Evolutionary conservation across 2,113 vertebrate species (phyloP).

Genomic region (Saccopteryx bilineata): DNA sequence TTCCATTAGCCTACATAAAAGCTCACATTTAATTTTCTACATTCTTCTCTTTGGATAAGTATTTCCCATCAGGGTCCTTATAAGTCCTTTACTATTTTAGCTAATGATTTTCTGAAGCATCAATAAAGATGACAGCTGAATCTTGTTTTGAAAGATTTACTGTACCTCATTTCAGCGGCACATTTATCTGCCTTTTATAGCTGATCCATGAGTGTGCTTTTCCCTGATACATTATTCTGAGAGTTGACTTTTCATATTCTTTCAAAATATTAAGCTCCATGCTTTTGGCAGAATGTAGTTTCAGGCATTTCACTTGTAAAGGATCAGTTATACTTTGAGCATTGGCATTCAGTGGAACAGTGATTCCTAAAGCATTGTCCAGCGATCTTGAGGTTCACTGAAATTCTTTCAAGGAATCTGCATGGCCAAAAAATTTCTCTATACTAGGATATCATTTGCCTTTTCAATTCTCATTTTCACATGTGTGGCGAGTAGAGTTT

Average conservation of each 20-base stretch:
- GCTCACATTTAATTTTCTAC: neutral
- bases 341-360: neutral
- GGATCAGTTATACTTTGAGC: neutral
- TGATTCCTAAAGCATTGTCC: neutral
- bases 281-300: neutral
- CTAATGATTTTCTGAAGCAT: conserved; percentile 35
- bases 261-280: conserved; percentile 22
- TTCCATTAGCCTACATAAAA: neutral
- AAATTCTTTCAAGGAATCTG: neutral
- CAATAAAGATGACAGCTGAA: conserved; percentile 1
- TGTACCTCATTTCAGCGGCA: conserved; percentile 40
- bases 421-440: neutral
- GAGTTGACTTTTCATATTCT: conserved; percentile 15
- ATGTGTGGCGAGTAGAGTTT: neutral
- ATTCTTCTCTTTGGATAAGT: conserved; percentile 17
- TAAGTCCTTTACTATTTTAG: conserved; percentile 1
- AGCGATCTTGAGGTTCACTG: neutral
- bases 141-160: conserved; percentile 58
- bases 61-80: neutral
- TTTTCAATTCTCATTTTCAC: neutral
- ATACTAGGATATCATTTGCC: neutral
- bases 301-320: neutral
- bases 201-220: conserved; percentile 2
- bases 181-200: conserved; percentile 47
- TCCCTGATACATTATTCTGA: conserved; percentile 22